These are phyloP conservation scores for Cirrhinus mrigala DNA, from an alignment of 2,797 vertebrate genomes.

Conservation along the genomic window DNA sequence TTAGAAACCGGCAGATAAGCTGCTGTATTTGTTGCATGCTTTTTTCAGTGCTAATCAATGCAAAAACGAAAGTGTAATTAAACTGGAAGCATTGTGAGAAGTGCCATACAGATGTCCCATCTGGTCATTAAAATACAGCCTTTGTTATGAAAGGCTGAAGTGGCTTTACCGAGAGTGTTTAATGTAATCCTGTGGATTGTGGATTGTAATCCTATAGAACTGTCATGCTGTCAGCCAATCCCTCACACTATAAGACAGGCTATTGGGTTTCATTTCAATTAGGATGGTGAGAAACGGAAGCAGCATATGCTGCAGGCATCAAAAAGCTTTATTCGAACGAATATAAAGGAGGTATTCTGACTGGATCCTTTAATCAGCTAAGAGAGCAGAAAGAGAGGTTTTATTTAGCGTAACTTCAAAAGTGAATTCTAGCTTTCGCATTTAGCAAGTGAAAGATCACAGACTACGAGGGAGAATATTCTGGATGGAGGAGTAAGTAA, in stretches of 20 bases:
- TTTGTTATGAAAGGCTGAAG: conserved; percentile 58
- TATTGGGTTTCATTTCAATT: conserved; percentile 24
- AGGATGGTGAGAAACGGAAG: conserved; percentile 23
- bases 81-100: conserved; percentile 1
- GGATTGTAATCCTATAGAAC: conserved; percentile 62
- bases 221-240: conserved; percentile 47
- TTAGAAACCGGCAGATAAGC: not conserved
- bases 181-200: conserved; percentile 62
- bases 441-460: conserved; percentile 14
- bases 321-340: not conserved
- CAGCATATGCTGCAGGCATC: conserved; percentile 5
- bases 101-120: conserved; percentile 39
- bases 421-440: not conserved
- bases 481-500: not conserved
- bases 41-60: conserved; percentile 19
- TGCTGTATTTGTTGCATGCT: not conserved
- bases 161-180: conserved; percentile 45
- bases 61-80: conserved; percentile 21
- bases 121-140: conserved; percentile 33
- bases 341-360: not conserved
- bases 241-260: conserved; percentile 23
- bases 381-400: conserved; percentile 7
- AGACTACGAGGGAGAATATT: not conserved
- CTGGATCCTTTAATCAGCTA: conserved; percentile 9
- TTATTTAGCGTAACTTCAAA: conserved; percentile 22